Evolutionary conservation across 2,888 invertebrate genomes (phyloP).

Genomic region (Aspidiotus destructor): DNA sequence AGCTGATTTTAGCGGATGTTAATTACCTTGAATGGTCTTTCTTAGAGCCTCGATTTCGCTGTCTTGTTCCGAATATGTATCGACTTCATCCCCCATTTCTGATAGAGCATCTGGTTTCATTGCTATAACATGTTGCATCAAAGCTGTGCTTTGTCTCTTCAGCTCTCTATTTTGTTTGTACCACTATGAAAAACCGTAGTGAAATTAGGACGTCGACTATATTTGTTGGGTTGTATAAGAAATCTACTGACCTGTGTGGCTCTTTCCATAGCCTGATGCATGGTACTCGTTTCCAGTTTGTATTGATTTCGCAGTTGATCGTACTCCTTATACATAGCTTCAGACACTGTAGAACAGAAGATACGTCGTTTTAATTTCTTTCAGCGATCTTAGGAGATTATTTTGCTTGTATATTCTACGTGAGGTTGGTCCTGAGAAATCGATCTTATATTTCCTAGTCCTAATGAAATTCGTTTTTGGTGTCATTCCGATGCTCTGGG

Average conservation of each 20-base stretch:
- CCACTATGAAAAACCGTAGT: constrained; percentile 44
- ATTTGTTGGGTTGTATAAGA: background rate
- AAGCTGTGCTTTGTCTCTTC: constrained; percentile 56
- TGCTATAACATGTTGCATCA: constrained; percentile 50
- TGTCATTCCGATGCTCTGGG: no score
- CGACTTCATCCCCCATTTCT: constrained; percentile 43
- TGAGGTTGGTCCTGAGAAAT: constrained; percentile 3
- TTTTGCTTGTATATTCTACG: background rate
- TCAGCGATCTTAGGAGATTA: background rate
- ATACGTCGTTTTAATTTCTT: background rate
- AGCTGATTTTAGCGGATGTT: no score
- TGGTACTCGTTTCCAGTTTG: constrained; percentile 61
- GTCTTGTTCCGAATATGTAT: constrained; percentile 47
- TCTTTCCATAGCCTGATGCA: constrained; percentile 49
- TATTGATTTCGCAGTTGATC: constrained; percentile 63
- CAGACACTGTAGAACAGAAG: constrained; percentile 48
- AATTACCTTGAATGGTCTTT: constrained; percentile 50
- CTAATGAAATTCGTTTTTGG: no score
- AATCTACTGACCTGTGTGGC: constrained; percentile 39
- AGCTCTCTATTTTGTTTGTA: constrained; percentile 65
- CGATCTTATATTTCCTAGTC: no score
- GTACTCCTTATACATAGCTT: constrained; percentile 62
- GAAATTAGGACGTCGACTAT: background rate
- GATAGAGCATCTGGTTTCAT: constrained; percentile 48
- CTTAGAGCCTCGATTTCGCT: constrained; percentile 57